Evolutionary conservation across 2,113 vertebrate genomes (phyloP), one percentile per base, ranked within the genome.

Genomic region (Macquaria ambigua): DNA sequence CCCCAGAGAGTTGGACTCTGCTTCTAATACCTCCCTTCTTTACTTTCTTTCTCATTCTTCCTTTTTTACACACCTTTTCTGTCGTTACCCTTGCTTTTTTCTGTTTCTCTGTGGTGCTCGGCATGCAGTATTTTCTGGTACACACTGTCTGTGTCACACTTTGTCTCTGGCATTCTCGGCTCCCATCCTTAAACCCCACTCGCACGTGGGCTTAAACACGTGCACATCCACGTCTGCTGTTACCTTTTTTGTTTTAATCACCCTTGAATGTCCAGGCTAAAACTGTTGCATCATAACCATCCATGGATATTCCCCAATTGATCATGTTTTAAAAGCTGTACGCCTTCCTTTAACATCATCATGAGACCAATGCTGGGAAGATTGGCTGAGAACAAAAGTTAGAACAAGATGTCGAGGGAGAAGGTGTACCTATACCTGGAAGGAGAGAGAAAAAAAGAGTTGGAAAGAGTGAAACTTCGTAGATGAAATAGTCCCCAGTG

Each of bases 1-100:
- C 48, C 12, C 74, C 73, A 10, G 91, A 92, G 88, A 89, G 52
- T 87, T 90, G 88, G 83, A 86, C 90, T 75, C 63, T 77, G 73
- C 87, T 81, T 87, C 82, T 77, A 63, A 86, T 76, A 79, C 85
- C 81, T 81, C 84, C 28, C 41, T 79, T 68, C 46, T 72, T n/a
- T 50, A 58, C 62, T 58, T 67, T 48, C 72, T 62, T 52, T 59
- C 25, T 46, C 28, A 56, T 10, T 37, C 12, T 69, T 64, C 64
- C 21, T 48, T 59, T 69, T 7, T 70, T 46, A 3, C 41, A 48
- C 11, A 62, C 62, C 62, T 31, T 71, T 34, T 31, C 69, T 64
- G 56, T 70, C 11, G 12, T 67, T 81, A 64, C 43, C 43, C 34
- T 74, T 63, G 67, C 34, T 39, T 84, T 79, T 79, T 37, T 10